A percentile compares a stretch with the other conserved stretches of the same genome.
Conservation (phyloP, 2,888 invertebrate genomes). For the Tiliacea aurago region DNA sequence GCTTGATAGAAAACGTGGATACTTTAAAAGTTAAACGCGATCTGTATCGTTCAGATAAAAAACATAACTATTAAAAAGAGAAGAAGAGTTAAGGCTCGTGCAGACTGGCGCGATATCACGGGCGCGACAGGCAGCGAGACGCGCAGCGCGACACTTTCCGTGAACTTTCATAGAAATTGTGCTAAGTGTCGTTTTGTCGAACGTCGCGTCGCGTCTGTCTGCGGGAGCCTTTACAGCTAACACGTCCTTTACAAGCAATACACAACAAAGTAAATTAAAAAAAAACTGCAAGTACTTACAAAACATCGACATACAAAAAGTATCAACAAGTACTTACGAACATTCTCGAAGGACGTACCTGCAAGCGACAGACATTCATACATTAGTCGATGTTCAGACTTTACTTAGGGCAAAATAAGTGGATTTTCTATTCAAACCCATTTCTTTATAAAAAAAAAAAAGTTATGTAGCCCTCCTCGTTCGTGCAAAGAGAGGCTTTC, state of each 20-base stretch:
- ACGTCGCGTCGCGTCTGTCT: no score
- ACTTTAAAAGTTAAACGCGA: no score
- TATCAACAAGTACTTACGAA: slow-evolving; percentile 50
- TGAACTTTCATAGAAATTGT: no score
- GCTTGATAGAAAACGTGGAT: no score
- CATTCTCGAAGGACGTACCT: slow-evolving; percentile 56
- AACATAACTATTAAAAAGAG: no score
- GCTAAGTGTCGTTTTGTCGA: no score
- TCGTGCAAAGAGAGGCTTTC: slow-evolving; percentile 78
- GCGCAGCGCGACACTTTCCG: no score
- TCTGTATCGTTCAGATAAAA: no score
- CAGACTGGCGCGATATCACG: no score
- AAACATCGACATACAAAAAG: slow-evolving; percentile 16
- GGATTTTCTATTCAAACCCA: slow-evolving; percentile 65
- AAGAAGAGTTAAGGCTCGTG: no score
- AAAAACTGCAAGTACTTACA: slow-evolving; percentile 1
- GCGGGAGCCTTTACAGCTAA: neutral
- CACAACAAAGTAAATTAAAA: neutral
- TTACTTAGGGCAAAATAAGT: slow-evolving; percentile 62
- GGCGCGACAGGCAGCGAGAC: no score
- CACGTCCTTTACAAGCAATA: neutral
- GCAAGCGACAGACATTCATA: slow-evolving; percentile 60
- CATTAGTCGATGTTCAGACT: slow-evolving; percentile 61
- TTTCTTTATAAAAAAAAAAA: slow-evolving; percentile 75
- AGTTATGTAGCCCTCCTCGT: slow-evolving; percentile 76